These are phyloP conservation scores for Lochmaea capreae DNA, from an alignment of 2,888 invertebrate species.

Conservation along the genomic window DNA sequence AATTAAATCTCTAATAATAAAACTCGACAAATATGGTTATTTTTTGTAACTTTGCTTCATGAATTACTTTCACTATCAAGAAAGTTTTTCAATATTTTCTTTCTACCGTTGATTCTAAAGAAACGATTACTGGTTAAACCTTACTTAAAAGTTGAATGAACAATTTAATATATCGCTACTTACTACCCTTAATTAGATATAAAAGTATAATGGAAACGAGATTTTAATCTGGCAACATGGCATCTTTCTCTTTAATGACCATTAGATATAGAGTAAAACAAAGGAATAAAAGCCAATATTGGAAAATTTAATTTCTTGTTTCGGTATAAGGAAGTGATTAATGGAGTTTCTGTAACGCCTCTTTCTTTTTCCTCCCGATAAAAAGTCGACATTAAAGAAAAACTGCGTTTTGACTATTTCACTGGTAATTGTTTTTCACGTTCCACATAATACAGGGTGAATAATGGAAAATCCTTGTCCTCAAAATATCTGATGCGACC, in stretches of 20 bases:
- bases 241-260: constrained; percentile 29
- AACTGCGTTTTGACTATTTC: constrained; percentile 31
- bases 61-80: no score
- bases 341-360: constrained; percentile 22
- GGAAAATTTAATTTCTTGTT: constrained; percentile 39
- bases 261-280: constrained; percentile 35
- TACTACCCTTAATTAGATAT: neutral
- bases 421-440: constrained; percentile 5
- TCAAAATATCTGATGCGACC: no score
- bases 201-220: neutral
- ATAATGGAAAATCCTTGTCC: neutral
- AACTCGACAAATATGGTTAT: no score
- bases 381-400: constrained; percentile 25
- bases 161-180: neutral
- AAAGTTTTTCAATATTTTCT: no score
- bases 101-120: no score
- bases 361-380: constrained; percentile 18
- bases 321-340: constrained; percentile 37
- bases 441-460: neutral
- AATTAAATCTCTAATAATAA: no score
- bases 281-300: constrained; percentile 39
- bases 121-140: neutral
- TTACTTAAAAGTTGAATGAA: constrained; percentile 2
- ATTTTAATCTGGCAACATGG: constrained; percentile 14
- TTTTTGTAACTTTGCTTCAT: no score